phyloP scores from a whole-genome alignment of 2,797 vertebrate species.

The Acanthurus lineatus region DNA sequence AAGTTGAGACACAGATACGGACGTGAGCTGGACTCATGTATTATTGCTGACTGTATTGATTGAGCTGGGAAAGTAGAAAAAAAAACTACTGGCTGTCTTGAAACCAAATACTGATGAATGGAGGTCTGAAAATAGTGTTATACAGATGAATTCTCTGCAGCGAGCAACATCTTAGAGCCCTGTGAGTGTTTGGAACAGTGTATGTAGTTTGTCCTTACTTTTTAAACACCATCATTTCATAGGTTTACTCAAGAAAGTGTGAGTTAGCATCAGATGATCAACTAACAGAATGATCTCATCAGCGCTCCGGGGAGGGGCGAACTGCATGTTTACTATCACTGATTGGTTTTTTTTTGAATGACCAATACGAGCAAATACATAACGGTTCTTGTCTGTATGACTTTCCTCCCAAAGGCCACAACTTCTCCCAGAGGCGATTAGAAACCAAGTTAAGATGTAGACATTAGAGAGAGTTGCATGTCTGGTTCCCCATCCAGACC shows the following conservation, averaged over 20 bases:
- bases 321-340: constrained; percentile 66
- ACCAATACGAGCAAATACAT: constrained; percentile 65
- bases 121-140: constrained; percentile 64
- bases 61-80: constrained; percentile 43
- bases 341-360: constrained; percentile 70
- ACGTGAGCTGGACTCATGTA: constrained; percentile 64
- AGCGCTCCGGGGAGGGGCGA: constrained; percentile 66
- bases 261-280: constrained; percentile 69
- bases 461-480: constrained; percentile 42
- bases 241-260: constrained; percentile 54
- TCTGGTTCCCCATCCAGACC: constrained; percentile 37
- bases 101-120: constrained; percentile 54
- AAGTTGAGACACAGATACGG: constrained; percentile 46
- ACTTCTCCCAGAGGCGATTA: constrained; percentile 69
- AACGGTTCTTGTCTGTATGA: constrained; percentile 49
- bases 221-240: constrained; percentile 55
- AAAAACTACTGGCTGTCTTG: constrained; percentile 38
- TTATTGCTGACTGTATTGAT: constrained; percentile 78
- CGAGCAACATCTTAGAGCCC: constrained; percentile 36
- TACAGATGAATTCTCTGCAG: constrained; percentile 65
- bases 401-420: constrained; percentile 50
- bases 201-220: constrained; percentile 40
- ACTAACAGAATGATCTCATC: constrained; percentile 63
- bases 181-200: constrained; percentile 17
- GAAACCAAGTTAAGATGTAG: constrained; percentile 57